A percentile compares a stretch with the other conserved stretches of the same genome.
These are phyloP conservation scores for Neofelis nebulosa DNA, from an alignment of 2,113 vertebrate species.

Conservation along the genomic window DNA sequence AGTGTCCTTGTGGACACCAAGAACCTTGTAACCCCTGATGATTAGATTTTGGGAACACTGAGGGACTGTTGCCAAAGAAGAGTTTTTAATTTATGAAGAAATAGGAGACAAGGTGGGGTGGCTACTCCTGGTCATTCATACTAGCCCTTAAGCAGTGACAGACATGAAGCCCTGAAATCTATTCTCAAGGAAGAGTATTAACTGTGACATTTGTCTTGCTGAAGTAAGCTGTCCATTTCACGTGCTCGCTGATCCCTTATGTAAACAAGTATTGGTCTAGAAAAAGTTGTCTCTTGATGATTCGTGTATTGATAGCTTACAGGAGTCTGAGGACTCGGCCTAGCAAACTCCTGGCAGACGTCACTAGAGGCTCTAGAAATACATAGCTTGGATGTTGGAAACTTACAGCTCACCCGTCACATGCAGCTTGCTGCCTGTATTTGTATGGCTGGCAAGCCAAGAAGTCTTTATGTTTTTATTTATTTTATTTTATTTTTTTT, in stretches of 20 bases:
- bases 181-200: neutral
- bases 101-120: neutral
- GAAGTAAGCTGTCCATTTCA: neutral
- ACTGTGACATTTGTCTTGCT: neutral
- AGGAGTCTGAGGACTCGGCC: neutral
- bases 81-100: neutral
- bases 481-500: no score
- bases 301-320: neutral
- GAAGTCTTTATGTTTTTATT: neutral
- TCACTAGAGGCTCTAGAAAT: neutral
- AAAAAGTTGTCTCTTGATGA: neutral
- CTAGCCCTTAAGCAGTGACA: neutral
- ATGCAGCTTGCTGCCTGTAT: no score
- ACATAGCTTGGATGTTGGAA: neutral
- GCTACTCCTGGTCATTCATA: neutral
- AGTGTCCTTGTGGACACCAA: neutral
- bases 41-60: neutral
- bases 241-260: neutral
- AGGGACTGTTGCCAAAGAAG: neutral
- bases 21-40: neutral
- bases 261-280: neutral
- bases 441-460: neutral
- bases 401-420: neutral
- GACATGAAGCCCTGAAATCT: neutral
- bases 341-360: neutral